Base-by-base conservation (phyloP, 2,797 vertebrate genomes). In the Falco novaeseelandiae region DNA sequence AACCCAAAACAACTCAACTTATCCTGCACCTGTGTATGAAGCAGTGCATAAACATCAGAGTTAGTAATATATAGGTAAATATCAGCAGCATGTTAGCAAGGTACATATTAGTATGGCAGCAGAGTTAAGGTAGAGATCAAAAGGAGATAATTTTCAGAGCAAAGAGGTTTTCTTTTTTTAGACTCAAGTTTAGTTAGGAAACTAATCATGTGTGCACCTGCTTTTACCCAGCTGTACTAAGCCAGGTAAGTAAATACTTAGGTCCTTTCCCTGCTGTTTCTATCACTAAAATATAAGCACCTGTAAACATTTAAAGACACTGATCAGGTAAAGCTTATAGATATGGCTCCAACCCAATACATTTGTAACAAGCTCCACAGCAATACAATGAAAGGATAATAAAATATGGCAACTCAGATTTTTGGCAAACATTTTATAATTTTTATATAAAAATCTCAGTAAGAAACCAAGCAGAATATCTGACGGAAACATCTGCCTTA, bases 371-470 rank as follows among this genome's bases (percentile, higher is more conserved):
- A 77, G 25, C 44, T 86, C 36, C 62, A 74, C 14, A 54, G 26
- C 55, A 66, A 86, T n/a, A 83, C 14, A 74, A 59, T 30, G 38
- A 82, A 87, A 86, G 59, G 55, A 92, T 81, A 94, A 90, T 58
- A 95, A 97, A 97, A 96, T 95, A 95, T 91, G 42, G 95, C 83
- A 94, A 98, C 97, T 95, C 85, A 89, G 91, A 30, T 82, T 98
- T 96, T 98, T 98, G 97, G 95, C 96, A 98, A 98, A 98, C 88
- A 93, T 97, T 98, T 98, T 98, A 97, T 98, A 98, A 92, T 98
- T 98, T 98, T 98, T 98, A 97, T 98, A 98, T 97, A 98, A 98
- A 97, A 98, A 98, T 97, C 78, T 98, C 97, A 98, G 98, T 98
- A 98, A 98, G 98, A 98, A 98, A 98, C 97, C 95, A 98, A 98